Base-by-base conservation (phyloP, 1,140 invertebrate genomes). In the Bathynomus jamesi region DNA sequence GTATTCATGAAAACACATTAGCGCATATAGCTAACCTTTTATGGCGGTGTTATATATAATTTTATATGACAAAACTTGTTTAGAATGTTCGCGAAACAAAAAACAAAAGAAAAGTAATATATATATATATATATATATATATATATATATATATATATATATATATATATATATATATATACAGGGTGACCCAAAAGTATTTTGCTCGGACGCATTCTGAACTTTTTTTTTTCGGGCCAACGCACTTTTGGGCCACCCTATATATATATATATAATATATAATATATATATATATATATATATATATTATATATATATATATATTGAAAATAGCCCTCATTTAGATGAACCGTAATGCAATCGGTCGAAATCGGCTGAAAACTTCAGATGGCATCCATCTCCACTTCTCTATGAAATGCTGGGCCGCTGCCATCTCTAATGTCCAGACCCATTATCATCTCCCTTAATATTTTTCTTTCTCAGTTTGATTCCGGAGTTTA, bases 401-500 rank as follows among this genome's bases (percentile, higher is more conserved):
- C 72, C 62, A 62, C 53, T 70, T 66, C 70, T 65, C 63, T 74
- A 62, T 74, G 70, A 74, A 74, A 70, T 74, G 68, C 72, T 69
- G 30, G 30, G 68, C 61, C 32, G 64, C 64, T 72, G 68, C 72
- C 72, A 70, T 74, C 72, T 74, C 72, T 74, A 74, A 74, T 74
- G 72, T 74, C 72, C 72, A 70, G 63, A 69, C 64, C 72, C 72
- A 74, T 74, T 74, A 74, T 74, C 72, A 74, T 74, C 72, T 74
- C 72, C 72, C 69, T 74, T 74, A 74, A 74, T 74, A 74, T 74
- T 74, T 74, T 74, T 74, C 72, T 74, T 70, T 74, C 72, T 65
- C 72, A 74, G 72, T 74, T 74, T 74, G 72, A 74, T 74, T 74
- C 72, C 72, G 72, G 72, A 74, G 72, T 74, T 70, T 74, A 74